Base-by-base conservation (phyloP, 2,797 vertebrate species). In the Mycteria americana region DNA sequence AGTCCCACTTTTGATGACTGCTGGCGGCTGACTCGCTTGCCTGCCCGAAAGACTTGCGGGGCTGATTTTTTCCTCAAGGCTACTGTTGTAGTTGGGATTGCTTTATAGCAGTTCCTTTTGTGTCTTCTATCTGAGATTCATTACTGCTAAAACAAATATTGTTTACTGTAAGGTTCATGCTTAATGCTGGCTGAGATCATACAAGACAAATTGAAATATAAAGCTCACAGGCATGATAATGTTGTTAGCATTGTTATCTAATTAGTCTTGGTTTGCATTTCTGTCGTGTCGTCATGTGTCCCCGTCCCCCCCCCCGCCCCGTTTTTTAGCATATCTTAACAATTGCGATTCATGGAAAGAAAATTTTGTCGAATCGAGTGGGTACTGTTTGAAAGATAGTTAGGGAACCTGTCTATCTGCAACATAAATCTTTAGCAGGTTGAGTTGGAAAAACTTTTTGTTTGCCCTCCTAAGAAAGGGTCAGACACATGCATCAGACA, bases 271-370 rank as follows among this genome's bases (percentile, higher is more conserved):
- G 7, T 60, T 72, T 72, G 41, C 13, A 17, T 53, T 88, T 50
- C 73, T 68, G 10, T 57, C 37, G 9, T 39, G 37, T 39, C 37
- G 5, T 39, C 37, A 5, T 39, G 37, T 39, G 37, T 56, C 2
- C 1, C 8, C 24, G 17, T 54, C 2, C 1, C 8, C 24, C 21
- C 11, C 5, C 3, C 1, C 14, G 10, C 8, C 30, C 11, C 7
- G 6, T 27, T 27, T 18, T 21, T 19, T 9, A 46, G 30, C 18
- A 9, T 51, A 30, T 63, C 43, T 78, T 45, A 54, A 45, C 10
- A 54, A 15, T 35, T 46, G 14, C 39, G 81, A 21, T 31, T 46
- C 50, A 33, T 11, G 15, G 17, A 53, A 80, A 74, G 62, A 63
- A 51, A 69, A 68, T 10, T 8, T 30, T 46, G 22, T 62, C 0